phyloP scores from a whole-genome alignment of 2,888 invertebrate genomes.

The Xylota segnis region DNA sequence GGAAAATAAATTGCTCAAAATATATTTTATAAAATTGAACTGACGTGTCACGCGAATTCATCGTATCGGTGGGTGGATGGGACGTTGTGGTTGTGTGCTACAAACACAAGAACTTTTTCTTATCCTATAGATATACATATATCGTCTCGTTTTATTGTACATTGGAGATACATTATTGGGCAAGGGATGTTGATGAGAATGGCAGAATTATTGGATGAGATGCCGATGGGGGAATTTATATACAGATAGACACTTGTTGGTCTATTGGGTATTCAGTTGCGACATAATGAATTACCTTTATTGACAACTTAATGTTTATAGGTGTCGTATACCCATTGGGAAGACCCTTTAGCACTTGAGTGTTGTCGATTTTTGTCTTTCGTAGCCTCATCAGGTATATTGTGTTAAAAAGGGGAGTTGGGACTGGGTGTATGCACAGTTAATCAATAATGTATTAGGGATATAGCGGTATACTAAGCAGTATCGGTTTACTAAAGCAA shows the following conservation, averaged over 20 bases:
- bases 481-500: slow-evolving; percentile 66
- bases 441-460: slow-evolving; percentile 74
- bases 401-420: slow-evolving; percentile 37
- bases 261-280: slow-evolving; percentile 81
- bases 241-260: slow-evolving; percentile 79
- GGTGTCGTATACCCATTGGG: slow-evolving; percentile 79
- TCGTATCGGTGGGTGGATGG: slow-evolving; percentile 34
- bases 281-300: slow-evolving; percentile 85
- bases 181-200: slow-evolving; percentile 70
- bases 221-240: slow-evolving; percentile 74
- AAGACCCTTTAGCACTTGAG: slow-evolving; percentile 63
- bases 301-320: slow-evolving; percentile 84
- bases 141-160: slow-evolving; percentile 80
- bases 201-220: slow-evolving; percentile 71
- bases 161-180: slow-evolving; percentile 80
- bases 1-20: slow-evolving; percentile 82
- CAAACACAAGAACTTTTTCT: slow-evolving; percentile 21
- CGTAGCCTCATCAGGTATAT: slow-evolving; percentile 59
- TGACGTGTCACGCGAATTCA: slow-evolving; percentile 82
- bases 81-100: slow-evolving; percentile 58
- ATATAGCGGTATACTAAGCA: slow-evolving; percentile 51
- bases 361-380: slow-evolving; percentile 69
- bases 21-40: slow-evolving; percentile 83
- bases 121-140: slow-evolving; percentile 2
- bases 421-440: slow-evolving; percentile 67